Evolutionary conservation across 2,113 vertebrate genomes (phyloP).

Genomic region (Silurus asotus): DNA sequence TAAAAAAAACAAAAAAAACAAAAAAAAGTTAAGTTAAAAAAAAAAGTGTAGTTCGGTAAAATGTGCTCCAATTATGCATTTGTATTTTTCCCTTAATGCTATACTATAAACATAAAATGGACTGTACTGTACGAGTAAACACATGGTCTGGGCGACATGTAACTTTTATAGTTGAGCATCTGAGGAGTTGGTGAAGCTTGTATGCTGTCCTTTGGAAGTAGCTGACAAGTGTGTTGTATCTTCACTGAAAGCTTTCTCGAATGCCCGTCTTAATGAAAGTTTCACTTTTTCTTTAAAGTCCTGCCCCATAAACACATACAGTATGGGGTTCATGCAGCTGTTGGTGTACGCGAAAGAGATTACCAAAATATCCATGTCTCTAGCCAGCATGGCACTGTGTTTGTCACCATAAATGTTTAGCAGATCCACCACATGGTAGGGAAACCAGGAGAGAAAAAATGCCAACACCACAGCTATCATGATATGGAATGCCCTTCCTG

Average conservation of each 20-base stretch:
- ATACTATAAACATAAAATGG: background rate
- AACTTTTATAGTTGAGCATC: slow-evolving; percentile 23
- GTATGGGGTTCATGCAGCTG: slow-evolving; percentile 80
- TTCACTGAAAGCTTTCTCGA: slow-evolving; percentile 76
- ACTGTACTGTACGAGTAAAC: background rate
- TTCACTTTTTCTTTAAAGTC: slow-evolving; percentile 71
- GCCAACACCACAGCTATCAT: slow-evolving; percentile 60
- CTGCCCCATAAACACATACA: slow-evolving; percentile 80
- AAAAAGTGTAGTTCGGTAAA: too few relatives aligned
- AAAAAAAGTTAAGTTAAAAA: too few relatives aligned
- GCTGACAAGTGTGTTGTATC: slow-evolving; percentile 50
- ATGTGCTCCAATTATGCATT: too few relatives aligned
- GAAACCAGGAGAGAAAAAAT: slow-evolving; percentile 80
- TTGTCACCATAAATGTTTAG: slow-evolving; percentile 42
- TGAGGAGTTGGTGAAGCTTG: slow-evolving; percentile 44
- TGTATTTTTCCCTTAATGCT: too few relatives aligned
- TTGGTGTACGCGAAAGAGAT: slow-evolving; percentile 73
- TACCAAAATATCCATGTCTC: slow-evolving; percentile 64
- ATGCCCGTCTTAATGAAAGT: slow-evolving; percentile 64
- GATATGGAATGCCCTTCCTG: slow-evolving; percentile 65
- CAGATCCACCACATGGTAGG: slow-evolving; percentile 73
- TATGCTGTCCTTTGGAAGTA: slow-evolving; percentile 54
- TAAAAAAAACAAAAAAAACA: too few relatives aligned
- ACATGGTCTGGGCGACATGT: background rate
- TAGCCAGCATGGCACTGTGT: background rate